Evolutionary conservation across 30 jellyfish, hydroid and myxozoan genomes (phyloP).

Genomic region (Hydra vulgaris): DNA sequence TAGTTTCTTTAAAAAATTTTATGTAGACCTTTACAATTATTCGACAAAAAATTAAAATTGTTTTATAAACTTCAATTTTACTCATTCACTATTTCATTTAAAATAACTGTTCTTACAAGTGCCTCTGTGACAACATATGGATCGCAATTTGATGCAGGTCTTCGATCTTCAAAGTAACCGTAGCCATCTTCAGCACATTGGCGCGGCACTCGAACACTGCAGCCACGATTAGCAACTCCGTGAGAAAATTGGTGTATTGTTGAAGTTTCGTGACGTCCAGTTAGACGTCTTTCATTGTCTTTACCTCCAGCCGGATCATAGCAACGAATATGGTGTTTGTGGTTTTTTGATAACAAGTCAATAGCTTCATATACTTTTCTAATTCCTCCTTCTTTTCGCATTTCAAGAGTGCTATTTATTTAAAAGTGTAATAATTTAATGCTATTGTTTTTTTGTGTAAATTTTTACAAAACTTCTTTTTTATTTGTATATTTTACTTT

Average conservation of each 20-base stretch:
- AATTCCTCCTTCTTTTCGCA: conserved; percentile 97
- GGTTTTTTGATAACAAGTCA: conserved; percentile 66
- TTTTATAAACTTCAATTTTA: too few relatives aligned
- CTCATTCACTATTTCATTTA: too few relatives aligned
- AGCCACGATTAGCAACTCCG: conserved; percentile 94
- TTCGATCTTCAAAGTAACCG: conserved; percentile 79
- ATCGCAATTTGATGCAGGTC: too few relatives aligned
- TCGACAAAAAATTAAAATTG: too few relatives aligned
- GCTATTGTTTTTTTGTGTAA: too few relatives aligned
- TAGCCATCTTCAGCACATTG: conserved; percentile 96
- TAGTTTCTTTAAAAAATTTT: too few relatives aligned
- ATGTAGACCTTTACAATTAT: too few relatives aligned
- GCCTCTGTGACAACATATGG: too few relatives aligned
- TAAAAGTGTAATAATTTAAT: too few relatives aligned
- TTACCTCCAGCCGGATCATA: conserved; percentile 84
- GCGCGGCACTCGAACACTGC: too few relatives aligned
- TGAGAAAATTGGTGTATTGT: conserved; percentile 71
- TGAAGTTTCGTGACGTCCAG: conserved; percentile 89
- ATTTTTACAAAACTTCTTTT: too few relatives aligned
- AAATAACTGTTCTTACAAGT: conserved; percentile 70
- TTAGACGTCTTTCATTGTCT: conserved; percentile 81
- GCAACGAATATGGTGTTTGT: conserved; percentile 66
- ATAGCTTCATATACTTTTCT: conserved; percentile 73
- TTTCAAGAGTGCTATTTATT: conserved; percentile 59
- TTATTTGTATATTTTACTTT: too few relatives aligned